Percentiles rank a stretch among this genome's conserved stretches.
phyloP scores from a whole-genome alignment of 1,140 invertebrate species.

The Coenobita brevimanus region DNA sequence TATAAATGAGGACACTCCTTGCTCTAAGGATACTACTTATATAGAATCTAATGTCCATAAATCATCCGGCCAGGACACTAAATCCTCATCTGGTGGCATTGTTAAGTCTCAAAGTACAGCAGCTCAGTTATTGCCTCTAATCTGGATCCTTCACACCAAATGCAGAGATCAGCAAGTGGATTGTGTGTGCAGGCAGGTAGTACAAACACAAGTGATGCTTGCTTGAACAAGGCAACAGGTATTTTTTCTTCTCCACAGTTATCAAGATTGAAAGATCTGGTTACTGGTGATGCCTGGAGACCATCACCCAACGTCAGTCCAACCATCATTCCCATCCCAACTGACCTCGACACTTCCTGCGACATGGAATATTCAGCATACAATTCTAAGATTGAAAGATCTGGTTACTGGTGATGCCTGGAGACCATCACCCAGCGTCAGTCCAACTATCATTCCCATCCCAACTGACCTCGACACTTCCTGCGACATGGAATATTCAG shows the following conservation, averaged over 20 bases:
- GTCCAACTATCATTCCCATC: slow-evolving; percentile 32
- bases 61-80: background rate
- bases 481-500: slow-evolving; percentile 41
- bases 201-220: too few species aligned
- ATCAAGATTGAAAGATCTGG: background rate
- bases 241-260: background rate
- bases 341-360: slow-evolving; percentile 47
- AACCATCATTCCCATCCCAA: slow-evolving; percentile 28
- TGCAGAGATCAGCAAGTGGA: slow-evolving; percentile 53
- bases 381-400: background rate
- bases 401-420: slow-evolving; percentile 15
- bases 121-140: slow-evolving; percentile 38
- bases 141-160: slow-evolving; percentile 17
- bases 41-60: background rate
- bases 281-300: slow-evolving; percentile 18
- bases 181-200: slow-evolving; percentile 40
- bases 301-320: slow-evolving; percentile 30
- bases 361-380: slow-evolving; percentile 43
- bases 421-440: slow-evolving; percentile 16
- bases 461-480: slow-evolving; percentile 50
- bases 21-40: background rate
- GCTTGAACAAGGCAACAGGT: background rate
- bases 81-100: slow-evolving; percentile 18
- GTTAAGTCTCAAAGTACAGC: slow-evolving; percentile 46
- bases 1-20: background rate